Evolutionary conservation across 2,113 vertebrate species (phyloP), one percentile per base, ranked within the genome.

Genomic region (Vidua macroura): DNA sequence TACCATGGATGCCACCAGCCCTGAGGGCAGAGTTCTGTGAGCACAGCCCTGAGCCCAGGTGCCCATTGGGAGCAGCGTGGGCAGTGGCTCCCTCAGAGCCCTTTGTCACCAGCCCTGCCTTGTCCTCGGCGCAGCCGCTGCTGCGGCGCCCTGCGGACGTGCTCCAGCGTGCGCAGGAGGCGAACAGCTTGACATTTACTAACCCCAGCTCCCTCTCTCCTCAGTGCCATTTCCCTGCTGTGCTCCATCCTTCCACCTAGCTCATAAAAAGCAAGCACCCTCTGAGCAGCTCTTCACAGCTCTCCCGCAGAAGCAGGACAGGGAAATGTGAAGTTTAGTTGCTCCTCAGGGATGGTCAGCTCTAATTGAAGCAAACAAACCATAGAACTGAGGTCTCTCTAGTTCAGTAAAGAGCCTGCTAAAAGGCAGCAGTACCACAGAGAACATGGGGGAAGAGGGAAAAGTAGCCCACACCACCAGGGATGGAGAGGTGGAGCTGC

Each of bases 341-440:
- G 79, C 81, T 94, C 93, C 88, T 92, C 31, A 2, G 95, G 72
- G 81, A 91, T 2, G 33, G 76, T 17, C 81, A 84, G 62, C 77
- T 96, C 51, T 55, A 94, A 94, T 10, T 56, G 70, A 95, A 91
- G 80, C 74, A 95, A 96, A 96, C 83, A 83, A 91, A 83, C 77
- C 67, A 23, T 7, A 69, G 83, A 78, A 81, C 51, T 33, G 25
- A 86, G 67, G 79, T 56, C 67, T 82, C 69, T 37, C 52, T 55
- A 44, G 77, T 49, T 92, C 49, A 66, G 75, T 83, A 7, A 85
- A 82, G 60, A 53, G 46, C 31, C 51, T 77, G 56, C 37, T 67
- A 46, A 73, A 90, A 92, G 44, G 58, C 74, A 77, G 56, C 33
- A 46, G 56, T 31, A 67, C 55, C 43, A 44, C 46, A 41, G 64